These are phyloP conservation scores for Amiota mariae DNA, from an alignment of 2,888 invertebrate species.

Conservation along the genomic window DNA sequence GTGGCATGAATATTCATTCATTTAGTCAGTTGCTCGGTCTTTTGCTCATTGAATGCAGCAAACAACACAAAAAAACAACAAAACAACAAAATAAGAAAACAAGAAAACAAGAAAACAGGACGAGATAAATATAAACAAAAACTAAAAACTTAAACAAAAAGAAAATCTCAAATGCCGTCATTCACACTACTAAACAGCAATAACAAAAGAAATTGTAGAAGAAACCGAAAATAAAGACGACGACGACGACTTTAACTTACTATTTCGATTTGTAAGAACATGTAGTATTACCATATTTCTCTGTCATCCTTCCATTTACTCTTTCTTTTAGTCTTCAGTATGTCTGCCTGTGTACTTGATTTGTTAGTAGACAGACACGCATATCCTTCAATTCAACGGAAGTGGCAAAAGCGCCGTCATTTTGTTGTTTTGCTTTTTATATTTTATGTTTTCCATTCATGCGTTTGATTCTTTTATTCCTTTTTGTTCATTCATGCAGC, in stretches of 20 bases:
- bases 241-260: not conserved
- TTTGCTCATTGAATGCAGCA: conserved; percentile 5
- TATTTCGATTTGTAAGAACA: not conserved
- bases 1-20: conserved; percentile 14
- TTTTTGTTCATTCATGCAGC: not conserved
- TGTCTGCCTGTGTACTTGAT: not conserved
- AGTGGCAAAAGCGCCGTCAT: conserved; percentile 14
- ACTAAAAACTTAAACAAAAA: conserved; percentile 5
- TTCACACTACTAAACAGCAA: too few relatives aligned
- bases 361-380: not conserved
- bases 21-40: not conserved
- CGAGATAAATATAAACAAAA: conserved; percentile 14
- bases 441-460: conserved; percentile 6
- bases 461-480: conserved; percentile 5
- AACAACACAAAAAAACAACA: not conserved
- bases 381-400: not conserved
- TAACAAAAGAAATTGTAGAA: too few relatives aligned
- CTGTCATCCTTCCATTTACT: not conserved
- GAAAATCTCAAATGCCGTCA: too few relatives aligned
- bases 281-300: not conserved
- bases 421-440: not conserved
- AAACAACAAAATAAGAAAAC: not conserved
- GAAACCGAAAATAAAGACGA: too few relatives aligned
- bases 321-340: not conserved
- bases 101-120: conserved; percentile 1